Conservation (phyloP, 2,113 vertebrate species). For the Ophiodon elongatus region DNA sequence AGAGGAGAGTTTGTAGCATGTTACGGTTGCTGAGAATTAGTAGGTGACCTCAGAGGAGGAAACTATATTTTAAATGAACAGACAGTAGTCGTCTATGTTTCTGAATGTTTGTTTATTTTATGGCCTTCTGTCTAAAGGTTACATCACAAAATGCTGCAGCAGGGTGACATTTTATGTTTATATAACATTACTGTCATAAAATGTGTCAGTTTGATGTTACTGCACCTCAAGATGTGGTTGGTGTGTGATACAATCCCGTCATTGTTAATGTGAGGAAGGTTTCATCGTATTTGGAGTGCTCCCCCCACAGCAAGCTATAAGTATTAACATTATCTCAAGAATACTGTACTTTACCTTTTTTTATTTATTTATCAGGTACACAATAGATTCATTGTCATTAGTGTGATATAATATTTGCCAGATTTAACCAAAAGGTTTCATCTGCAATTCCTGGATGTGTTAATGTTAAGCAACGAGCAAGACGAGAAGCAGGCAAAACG, state of each 20-base stretch:
- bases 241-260: neutral
- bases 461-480: neutral
- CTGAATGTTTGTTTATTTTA: constrained; percentile 40
- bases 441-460: neutral
- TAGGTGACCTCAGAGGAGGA: constrained; percentile 18
- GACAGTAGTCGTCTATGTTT: constrained; percentile 4
- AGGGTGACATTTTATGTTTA: constrained; percentile 7
- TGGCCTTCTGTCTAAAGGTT: constrained; percentile 8
- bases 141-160: neutral
- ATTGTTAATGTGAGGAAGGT: neutral
- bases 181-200: constrained; percentile 1
- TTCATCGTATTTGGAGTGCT: neutral
- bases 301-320: neutral
- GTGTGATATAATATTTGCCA: neutral
- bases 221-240: neutral
- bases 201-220: neutral
- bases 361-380: neutral
- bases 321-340: neutral
- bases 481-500: neutral
- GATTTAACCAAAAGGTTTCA: neutral
- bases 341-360: neutral
- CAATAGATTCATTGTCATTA: neutral
- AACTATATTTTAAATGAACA: neutral
- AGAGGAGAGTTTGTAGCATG: neutral
- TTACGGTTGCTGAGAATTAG: constrained; percentile 9